Conservation (phyloP, 2,113 vertebrate species). For the Chlamydotis undulata region DNA sequence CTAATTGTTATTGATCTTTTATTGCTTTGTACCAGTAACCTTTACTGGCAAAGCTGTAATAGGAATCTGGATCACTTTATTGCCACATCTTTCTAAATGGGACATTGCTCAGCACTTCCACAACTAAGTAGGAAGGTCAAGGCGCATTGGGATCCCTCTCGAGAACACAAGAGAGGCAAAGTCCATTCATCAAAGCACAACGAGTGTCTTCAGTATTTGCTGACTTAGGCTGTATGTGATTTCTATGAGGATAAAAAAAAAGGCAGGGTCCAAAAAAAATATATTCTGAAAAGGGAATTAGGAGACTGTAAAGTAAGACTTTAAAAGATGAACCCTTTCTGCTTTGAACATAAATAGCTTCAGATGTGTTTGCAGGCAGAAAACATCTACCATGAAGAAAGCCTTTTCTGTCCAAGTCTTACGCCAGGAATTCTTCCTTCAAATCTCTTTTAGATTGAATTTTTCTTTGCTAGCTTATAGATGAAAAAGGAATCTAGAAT, state of each 20-base stretch:
- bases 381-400: neutral
- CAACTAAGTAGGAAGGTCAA: slow-evolving; percentile 24
- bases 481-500: neutral
- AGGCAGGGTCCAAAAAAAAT: neutral
- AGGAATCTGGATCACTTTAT: slow-evolving; percentile 24
- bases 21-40: slow-evolving; percentile 15
- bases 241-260: neutral
- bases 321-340: neutral
- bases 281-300: neutral
- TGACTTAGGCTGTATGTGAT: neutral
- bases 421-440: neutral
- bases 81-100: slow-evolving; percentile 10
- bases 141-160: neutral
- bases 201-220: neutral
- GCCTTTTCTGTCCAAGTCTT: neutral
- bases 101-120: slow-evolving; percentile 38
- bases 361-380: neutral
- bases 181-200: neutral
- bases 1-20: slow-evolving; percentile 53
- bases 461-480: neutral
- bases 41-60: slow-evolving; percentile 31
- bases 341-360: neutral
- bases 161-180: neutral
- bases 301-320: neutral
- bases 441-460: neutral